Conservation (phyloP, 2,888 invertebrate genomes). For the Ornithoptera priamus region DNA sequence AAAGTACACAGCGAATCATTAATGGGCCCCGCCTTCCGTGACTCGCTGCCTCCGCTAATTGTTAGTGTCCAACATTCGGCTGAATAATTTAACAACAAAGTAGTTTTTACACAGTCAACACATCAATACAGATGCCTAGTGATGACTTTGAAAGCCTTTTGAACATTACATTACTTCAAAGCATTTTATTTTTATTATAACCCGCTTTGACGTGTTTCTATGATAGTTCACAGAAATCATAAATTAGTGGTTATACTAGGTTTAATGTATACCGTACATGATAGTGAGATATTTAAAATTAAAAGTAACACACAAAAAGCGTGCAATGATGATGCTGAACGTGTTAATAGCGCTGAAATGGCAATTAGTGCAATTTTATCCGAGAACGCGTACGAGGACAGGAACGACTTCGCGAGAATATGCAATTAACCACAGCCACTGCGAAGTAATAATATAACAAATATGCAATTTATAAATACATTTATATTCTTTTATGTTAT, state of each 20-base stretch:
- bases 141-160: too few species aligned
- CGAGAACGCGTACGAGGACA: background rate
- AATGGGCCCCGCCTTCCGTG: constrained; percentile 26
- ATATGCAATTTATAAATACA: background rate
- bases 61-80: constrained; percentile 5
- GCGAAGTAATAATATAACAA: background rate
- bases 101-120: too few species aligned
- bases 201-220: too few species aligned
- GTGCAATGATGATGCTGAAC: constrained; percentile 1
- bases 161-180: too few species aligned
- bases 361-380: constrained; percentile 26
- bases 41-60: constrained; percentile 18
- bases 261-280: too few species aligned
- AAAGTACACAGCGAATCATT: constrained; percentile 21
- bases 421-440: constrained; percentile 5
- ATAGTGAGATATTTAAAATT: background rate
- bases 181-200: too few species aligned
- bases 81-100: background rate
- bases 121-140: too few species aligned
- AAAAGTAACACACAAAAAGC: constrained; percentile 3
- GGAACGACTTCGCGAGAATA: constrained; percentile 22
- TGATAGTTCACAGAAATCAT: too few species aligned
- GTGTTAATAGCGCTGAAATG: constrained; percentile 7
- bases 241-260: too few species aligned
- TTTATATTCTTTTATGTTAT: too few species aligned